Base-by-base conservation (phyloP, 2,113 vertebrate genomes). In the Neoarius graeffei region DNA sequence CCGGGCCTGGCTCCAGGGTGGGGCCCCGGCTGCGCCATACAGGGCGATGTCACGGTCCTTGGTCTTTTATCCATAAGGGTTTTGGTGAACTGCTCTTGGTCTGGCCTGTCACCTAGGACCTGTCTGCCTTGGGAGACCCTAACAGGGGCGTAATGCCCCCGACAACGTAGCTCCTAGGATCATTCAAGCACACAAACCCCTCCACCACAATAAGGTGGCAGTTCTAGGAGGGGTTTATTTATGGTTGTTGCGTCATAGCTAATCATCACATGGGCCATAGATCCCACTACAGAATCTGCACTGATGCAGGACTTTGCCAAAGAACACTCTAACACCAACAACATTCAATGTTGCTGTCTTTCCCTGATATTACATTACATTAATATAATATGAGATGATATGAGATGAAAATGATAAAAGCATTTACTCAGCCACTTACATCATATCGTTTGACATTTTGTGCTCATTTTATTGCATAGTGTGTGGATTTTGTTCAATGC, bases 361-460 rank as follows among this genome's bases (percentile, higher is more conserved):
- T 74, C 48, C 20, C 71, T 74, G 71, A 74, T 74, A 35, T 35
- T 35, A 35, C 35, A 35, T 1, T 35, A 35, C 35, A 35, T 35
- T 35, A 35, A 35, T 35, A 2, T 35, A 35, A 42, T 42, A 74
- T 74, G 71, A 48, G 71, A 74, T 77, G 74, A 77, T 77, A 77
- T 77, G 74, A 25, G 19, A 77, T 52, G 52, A 77, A 23, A 54
- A 77, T 77, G 74, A 13, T 77, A 23, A 52, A 25, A 77, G 23
- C 10, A 54, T 77, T 77, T 52, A 77, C 74, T 50, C 74, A 77
- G 52, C 52, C 27, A 80, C 14, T n/a, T 56, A 27, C 13, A 3
- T 27, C 76, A 80, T 80, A 80, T 80, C 7, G 13, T 80, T 80
- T 56, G 52, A 80, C 76, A 56, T 80, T 56, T 54, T 17, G 25